Evolutionary conservation across 2,113 vertebrate genomes (phyloP), one percentile per base, ranked within the genome.

Genomic region (Tylochromis polylepis): DNA sequence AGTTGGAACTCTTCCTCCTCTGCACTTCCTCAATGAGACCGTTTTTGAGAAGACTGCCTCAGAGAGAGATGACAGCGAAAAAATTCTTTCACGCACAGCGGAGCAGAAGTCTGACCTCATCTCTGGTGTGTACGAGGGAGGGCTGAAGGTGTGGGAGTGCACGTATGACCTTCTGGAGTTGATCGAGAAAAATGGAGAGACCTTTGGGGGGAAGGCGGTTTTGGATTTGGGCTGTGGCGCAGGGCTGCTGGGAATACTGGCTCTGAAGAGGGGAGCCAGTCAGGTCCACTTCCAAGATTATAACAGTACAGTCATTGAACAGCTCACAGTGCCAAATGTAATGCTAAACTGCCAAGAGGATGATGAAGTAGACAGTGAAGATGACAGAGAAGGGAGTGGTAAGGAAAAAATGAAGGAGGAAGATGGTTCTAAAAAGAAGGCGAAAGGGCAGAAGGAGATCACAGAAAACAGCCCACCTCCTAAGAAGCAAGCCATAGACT

Each of bases 91-190:
- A 16, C 86, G 93, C 94, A 97, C 95, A 0, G 56, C 95, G 6
- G 96, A 96, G 70, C 96, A 97, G 88, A 97, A 94, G 83, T 98
- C 97, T 3, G 98, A 99, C 92, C 97, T 99, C 79, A 98, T 99
- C 94, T 93, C 98, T 3, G 98, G 99, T 24, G 92, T 99, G 82
- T 99, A 99, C 0, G 98, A 99, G 94, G 99, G 98, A 62, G 99
- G 99, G 15, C 94, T 99, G 90, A 98, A 98, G 95, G 97, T 99
- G 91, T 99, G 98, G 99, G 98, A 99, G 91, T 98, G 99, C 93
- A 99, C 98, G 1, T 98, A 98, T 46, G 98, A 99, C 91, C 97
- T 99, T 18, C 83, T 99, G 12, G 92, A 95, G 70, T 97, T 97
- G 92, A 84, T 98, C 29, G 95, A 96, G 1, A 95, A 95, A 70